Evolutionary conservation across 2,797 vertebrate genomes (phyloP).

Genomic region (Sebastes steindachneri): DNA sequence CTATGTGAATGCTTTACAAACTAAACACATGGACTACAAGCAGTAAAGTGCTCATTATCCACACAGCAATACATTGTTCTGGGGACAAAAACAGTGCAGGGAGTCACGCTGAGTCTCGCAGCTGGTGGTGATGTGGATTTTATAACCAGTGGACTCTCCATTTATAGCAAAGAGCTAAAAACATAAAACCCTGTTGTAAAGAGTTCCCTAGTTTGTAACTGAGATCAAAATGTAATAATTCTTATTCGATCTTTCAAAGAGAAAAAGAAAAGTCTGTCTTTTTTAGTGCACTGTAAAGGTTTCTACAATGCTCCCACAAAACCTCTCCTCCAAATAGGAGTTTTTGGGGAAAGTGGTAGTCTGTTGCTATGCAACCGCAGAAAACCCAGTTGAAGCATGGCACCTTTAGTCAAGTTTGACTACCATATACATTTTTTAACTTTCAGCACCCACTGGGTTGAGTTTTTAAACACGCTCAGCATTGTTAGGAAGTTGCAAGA

Average conservation of each 20-base stretch:
- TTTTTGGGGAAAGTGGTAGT: constrained; percentile 34
- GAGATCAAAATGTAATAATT: not conserved
- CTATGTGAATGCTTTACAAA: constrained; percentile 4
- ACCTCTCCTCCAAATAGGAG: constrained; percentile 28
- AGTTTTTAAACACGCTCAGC: constrained; percentile 29
- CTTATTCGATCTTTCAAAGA: not conserved
- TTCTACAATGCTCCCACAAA: constrained; percentile 27
- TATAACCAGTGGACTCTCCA: not conserved
- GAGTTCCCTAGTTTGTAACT: not conserved
- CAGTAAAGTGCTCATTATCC: constrained; percentile 36
- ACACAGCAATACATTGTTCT: constrained; percentile 14
- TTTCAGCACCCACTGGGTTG: constrained; percentile 15
- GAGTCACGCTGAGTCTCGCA: not conserved
- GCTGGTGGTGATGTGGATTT: constrained; percentile 11
- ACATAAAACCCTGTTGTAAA: not conserved
- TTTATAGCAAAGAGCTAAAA: not conserved
- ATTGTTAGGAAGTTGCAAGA: constrained; percentile 25
- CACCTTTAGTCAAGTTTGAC: constrained; percentile 46
- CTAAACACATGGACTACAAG: not conserved
- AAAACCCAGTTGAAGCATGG: constrained; percentile 31
- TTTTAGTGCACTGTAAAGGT: constrained; percentile 19
- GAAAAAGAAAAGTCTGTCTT: not conserved
- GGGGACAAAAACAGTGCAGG: not conserved
- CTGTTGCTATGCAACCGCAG: constrained; percentile 67
- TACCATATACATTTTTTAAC: not conserved